phyloP scores from a whole-genome alignment of 2,888 invertebrate genomes.

The Rotaria socialis region DNA sequence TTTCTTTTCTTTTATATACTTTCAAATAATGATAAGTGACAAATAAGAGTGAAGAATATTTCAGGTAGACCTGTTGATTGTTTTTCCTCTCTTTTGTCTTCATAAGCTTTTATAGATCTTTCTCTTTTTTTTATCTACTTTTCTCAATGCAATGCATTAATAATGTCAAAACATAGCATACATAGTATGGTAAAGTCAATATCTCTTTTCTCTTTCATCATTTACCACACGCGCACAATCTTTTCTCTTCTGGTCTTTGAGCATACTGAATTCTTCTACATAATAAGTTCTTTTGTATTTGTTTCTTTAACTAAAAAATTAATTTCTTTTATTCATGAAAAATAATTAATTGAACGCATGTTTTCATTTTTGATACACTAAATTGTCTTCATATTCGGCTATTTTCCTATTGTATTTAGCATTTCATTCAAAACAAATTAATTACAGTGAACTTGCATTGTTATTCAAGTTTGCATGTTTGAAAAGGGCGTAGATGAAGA shows the following conservation, averaged over 20 bases:
- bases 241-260: neutral
- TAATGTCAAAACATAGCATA: neutral
- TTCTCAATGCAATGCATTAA: neutral
- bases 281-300: neutral
- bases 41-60: neutral
- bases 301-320: neutral
- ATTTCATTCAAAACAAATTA: neutral
- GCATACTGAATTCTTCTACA: neutral
- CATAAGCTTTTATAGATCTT: neutral
- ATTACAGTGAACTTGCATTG: neutral
- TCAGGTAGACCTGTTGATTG: neutral
- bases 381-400: neutral
- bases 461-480: neutral
- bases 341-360: neutral
- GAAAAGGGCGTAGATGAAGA: neutral
- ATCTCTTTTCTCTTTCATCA: neutral
- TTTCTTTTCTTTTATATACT: neutral
- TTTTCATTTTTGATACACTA: neutral
- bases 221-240: neutral
- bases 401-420: neutral
- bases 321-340: neutral
- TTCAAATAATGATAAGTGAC: neutral
- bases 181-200: neutral
- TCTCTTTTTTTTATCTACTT: neutral
- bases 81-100: neutral